These are phyloP conservation scores for Hestina assimilis DNA, from an alignment of 1,140 invertebrate species.

Conservation along the genomic window DNA sequence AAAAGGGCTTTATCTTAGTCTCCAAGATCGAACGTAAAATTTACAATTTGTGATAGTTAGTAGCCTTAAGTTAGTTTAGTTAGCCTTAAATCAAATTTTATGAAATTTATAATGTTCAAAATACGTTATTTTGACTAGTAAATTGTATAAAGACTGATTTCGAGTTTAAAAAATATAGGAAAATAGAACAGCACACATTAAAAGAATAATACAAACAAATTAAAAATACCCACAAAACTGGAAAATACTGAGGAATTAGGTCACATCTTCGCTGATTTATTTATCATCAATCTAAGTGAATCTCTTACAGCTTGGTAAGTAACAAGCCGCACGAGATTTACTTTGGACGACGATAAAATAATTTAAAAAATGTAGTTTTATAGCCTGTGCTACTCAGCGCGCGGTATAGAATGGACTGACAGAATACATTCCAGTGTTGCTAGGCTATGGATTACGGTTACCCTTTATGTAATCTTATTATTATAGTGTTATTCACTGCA, in stretches of 20 bases:
- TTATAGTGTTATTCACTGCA: background rate
- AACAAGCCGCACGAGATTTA: slow-evolving; percentile 63
- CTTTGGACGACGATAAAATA: slow-evolving; percentile 39
- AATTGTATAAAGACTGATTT: background rate
- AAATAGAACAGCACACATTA: background rate
- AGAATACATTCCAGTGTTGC: slow-evolving; percentile 9
- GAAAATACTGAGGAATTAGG: background rate
- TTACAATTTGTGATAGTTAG: too few relatives aligned
- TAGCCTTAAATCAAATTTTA: too few relatives aligned
- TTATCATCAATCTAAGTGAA: slow-evolving; percentile 44
- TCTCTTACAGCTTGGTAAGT: slow-evolving; percentile 40
- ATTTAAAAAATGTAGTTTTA: slow-evolving; percentile 9
- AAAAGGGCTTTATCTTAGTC: too few relatives aligned
- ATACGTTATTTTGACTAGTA: too few relatives aligned
- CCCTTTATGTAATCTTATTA: slow-evolving; percentile 4
- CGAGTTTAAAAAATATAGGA: background rate
- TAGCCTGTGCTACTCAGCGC: slow-evolving; percentile 4
- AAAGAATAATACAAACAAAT: background rate
- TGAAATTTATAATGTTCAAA: too few relatives aligned
- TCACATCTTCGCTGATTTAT: slow-evolving; percentile 4
- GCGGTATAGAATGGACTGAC: slow-evolving; percentile 13
- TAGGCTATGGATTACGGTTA: slow-evolving; percentile 3
- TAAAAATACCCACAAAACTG: background rate
- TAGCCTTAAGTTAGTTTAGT: too few relatives aligned
- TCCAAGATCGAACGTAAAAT: too few relatives aligned